A percentile compares a stretch with the other conserved stretches of the same genome.
Evolutionary conservation across 2,888 invertebrate species (phyloP).

Genomic region (Anticlea derivata): DNA sequence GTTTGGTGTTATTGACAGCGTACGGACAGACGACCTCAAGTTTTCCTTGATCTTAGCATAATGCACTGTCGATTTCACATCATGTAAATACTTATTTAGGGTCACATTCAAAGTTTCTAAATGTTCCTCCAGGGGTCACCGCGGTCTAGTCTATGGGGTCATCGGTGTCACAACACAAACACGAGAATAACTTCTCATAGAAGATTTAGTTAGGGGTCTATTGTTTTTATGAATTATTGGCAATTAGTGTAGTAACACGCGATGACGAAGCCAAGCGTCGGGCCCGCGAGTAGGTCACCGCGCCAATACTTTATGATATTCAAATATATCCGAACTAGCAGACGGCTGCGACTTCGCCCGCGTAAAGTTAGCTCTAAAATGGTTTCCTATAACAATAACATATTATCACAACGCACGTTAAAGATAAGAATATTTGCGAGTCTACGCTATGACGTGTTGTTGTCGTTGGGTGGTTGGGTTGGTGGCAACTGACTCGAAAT

Average conservation of each 20-base stretch:
- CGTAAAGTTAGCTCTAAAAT: no score
- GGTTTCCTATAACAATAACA: no score
- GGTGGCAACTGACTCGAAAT: no score
- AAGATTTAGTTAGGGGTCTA: constrained; percentile 44
- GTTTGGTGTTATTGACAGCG: constrained; percentile 9
- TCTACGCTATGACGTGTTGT: no score
- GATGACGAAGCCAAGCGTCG: constrained; percentile 17
- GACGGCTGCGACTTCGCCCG: no score
- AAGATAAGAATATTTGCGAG: no score
- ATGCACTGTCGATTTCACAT: constrained; percentile 33
- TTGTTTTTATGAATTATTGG: constrained; percentile 40
- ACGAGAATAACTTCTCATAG: constrained; percentile 13
- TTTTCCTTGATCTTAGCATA: constrained; percentile 29
- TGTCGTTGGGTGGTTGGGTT: no score
- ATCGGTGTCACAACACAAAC: constrained; percentile 20
- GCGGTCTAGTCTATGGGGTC: constrained; percentile 24
- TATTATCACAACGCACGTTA: no score
- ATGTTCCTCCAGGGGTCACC: constrained; percentile 3
- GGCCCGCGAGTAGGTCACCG: no score
- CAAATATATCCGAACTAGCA: no score
- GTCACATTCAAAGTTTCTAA: constrained; percentile 27
- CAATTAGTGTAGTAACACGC: constrained; percentile 49
- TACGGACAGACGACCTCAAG: constrained; percentile 9
- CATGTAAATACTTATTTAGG: constrained; percentile 36
- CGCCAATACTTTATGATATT: no score